Conservation (phyloP, 92 coral and sea anemone species). For the Plumapathes pennacea region DNA sequence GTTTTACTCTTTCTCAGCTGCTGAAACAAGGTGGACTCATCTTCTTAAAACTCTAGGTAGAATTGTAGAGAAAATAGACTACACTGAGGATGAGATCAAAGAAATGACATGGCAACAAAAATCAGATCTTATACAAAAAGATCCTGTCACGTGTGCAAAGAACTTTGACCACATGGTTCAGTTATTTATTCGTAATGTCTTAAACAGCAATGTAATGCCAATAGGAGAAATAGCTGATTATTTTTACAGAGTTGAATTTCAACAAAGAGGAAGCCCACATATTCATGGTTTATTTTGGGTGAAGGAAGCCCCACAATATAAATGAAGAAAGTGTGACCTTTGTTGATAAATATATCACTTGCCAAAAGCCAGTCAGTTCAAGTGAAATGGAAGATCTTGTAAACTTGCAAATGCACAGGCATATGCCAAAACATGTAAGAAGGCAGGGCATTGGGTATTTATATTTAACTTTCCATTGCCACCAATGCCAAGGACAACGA, state of each 20-base stretch:
- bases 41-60: slow-evolving; percentile 56
- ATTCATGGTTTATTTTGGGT: slow-evolving; percentile 60
- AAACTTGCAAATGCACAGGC: slow-evolving; percentile 43
- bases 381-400: slow-evolving; percentile 34
- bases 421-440: too few species aligned
- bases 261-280: slow-evolving; percentile 66
- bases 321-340: slow-evolving; percentile 25
- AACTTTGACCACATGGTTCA: slow-evolving; percentile 72
- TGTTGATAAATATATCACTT: slow-evolving; percentile 52
- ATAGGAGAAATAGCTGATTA: slow-evolving; percentile 49
- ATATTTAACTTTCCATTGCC: slow-evolving; percentile 56
- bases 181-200: slow-evolving; percentile 37
- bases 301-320: slow-evolving; percentile 20
- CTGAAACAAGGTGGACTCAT: slow-evolving; percentile 75
- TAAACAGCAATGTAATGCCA: slow-evolving; percentile 45
- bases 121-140: slow-evolving; percentile 61
- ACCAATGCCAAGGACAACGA: slow-evolving; percentile 47
- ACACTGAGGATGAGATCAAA: slow-evolving; percentile 43
- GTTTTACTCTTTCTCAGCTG: slow-evolving; percentile 78
- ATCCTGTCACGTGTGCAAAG: slow-evolving; percentile 74
- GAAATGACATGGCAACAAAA: slow-evolving; percentile 68
- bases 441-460: slow-evolving; percentile 8
- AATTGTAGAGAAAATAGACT: slow-evolving; percentile 45
- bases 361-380: slow-evolving; percentile 2
- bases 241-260: slow-evolving; percentile 65